Base-by-base conservation (phyloP, 2,113 vertebrate species). In the Myocastor coypus region DNA sequence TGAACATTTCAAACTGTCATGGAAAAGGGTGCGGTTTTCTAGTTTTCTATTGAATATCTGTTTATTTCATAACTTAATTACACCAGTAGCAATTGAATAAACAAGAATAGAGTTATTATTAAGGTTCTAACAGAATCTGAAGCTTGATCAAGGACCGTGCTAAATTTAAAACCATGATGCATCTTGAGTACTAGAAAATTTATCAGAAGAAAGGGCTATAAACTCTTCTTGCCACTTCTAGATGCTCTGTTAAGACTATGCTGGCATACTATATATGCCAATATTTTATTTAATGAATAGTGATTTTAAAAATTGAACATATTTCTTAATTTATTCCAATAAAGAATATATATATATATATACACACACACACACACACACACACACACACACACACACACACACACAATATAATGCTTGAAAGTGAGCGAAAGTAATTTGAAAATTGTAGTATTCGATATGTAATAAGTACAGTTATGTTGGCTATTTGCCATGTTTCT, bases 381-480 rank as follows among this genome's bases (percentile, higher is more conserved):
- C n/a, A n/a, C n/a, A n/a, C n/a, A n/a, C n/a, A n/a, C n/a, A n/a
- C n/a, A n/a, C n/a, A n/a, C n/a, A n/a, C n/a, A n/a, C n/a, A n/a
- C n/a, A n/a, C n/a, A n/a, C n/a, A n/a, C n/a, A n/a, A n/a, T n/a
- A n/a, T n/a, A 80, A 52, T 3, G 50, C 55, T 64, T 81, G 34
- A 78, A 95, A 73, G 78, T 73, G 16, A 87, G 13, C 30, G 83
- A 40, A 32, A 73, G n/a, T 78, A 22, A 78, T 86, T 77, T 11
- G 28, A 78, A 11, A 71, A 78, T 57, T 92, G 85, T 86, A 71
- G 82, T 52, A 71, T 40, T 85, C n/a, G 77, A 92, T 95, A 87
- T 83, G 13, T 89, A 87, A 11, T 86, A 73, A 85, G 26, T 50
- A 42, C 10, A 30, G 4, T 82, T 94, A 50, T 40, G 94, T 77